phyloP scores from a whole-genome alignment of 2,113 vertebrate species.

The Chaenogobius annularis region DNA sequence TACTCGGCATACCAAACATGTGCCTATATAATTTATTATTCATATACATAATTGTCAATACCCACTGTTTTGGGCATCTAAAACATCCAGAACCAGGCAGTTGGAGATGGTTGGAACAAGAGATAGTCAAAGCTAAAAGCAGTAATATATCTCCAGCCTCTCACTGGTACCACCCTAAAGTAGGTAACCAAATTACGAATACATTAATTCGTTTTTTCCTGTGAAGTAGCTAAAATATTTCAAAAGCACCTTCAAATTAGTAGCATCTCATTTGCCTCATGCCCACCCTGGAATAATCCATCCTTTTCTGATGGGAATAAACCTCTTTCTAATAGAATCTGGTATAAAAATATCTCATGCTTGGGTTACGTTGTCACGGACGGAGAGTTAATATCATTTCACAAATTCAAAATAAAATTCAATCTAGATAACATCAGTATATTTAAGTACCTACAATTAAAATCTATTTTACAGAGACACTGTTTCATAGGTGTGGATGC shows the following conservation, averaged over 20 bases:
- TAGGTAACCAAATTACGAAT: neutral
- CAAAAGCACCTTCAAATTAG: neutral
- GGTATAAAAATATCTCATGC: neutral
- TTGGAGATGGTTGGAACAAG: neutral
- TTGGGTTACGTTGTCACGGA: neutral
- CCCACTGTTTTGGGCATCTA: neutral
- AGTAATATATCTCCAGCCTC: neutral
- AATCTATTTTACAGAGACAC: neutral
- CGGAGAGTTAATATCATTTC: neutral
- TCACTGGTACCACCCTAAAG: neutral
- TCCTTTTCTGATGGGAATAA: neutral
- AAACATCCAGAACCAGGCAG: neutral
- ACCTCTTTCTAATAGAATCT: neutral
- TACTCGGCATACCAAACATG: no score
- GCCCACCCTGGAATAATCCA: neutral
- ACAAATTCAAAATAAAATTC: neutral
- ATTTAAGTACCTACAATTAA: neutral
- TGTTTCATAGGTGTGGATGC: neutral
- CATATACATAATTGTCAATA: neutral
- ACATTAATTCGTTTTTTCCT: neutral
- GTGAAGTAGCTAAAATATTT: neutral
- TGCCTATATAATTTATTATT: neutral
- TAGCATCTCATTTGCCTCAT: neutral
- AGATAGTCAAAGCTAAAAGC: neutral
- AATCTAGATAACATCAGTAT: neutral